These are phyloP conservation scores for Rhyacophila brunnea DNA, from an alignment of 1,140 invertebrate genomes.

Conservation along the genomic window DNA sequence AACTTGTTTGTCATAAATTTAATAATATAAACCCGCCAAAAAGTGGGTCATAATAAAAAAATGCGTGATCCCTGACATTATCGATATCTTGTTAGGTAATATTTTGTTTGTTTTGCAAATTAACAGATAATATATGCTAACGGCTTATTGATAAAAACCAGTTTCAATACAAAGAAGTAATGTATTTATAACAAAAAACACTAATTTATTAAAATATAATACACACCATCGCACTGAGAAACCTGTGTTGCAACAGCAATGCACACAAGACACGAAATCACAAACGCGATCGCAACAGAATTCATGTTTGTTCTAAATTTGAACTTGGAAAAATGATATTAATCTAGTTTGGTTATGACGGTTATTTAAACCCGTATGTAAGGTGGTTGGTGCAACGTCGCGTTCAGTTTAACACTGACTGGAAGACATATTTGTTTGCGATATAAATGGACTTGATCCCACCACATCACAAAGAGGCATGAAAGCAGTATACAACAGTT, in stretches of 20 bases:
- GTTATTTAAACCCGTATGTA: background rate
- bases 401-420: background rate
- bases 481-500: too few species aligned
- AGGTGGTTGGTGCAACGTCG: background rate
- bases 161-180: too few species aligned
- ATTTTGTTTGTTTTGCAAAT: too few species aligned
- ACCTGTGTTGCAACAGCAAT: background rate
- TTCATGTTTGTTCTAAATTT: background rate
- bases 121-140: too few species aligned
- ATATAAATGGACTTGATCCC: slow-evolving; percentile 1
- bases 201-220: background rate
- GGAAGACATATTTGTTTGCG: background rate
- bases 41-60: too few species aligned
- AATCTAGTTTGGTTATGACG: too few species aligned
- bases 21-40: too few species aligned
- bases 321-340: background rate
- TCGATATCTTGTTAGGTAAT: too few species aligned
- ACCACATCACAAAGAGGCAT: background rate
- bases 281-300: background rate
- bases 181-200: background rate
- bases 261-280: background rate
- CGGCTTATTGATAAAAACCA: too few species aligned
- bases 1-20: too few species aligned
- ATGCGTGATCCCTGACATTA: too few species aligned
- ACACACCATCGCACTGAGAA: slow-evolving; percentile 6